These are phyloP conservation scores for Scaptomyza reducta DNA, from an alignment of 2,888 invertebrate genomes.

Conservation along the genomic window DNA sequence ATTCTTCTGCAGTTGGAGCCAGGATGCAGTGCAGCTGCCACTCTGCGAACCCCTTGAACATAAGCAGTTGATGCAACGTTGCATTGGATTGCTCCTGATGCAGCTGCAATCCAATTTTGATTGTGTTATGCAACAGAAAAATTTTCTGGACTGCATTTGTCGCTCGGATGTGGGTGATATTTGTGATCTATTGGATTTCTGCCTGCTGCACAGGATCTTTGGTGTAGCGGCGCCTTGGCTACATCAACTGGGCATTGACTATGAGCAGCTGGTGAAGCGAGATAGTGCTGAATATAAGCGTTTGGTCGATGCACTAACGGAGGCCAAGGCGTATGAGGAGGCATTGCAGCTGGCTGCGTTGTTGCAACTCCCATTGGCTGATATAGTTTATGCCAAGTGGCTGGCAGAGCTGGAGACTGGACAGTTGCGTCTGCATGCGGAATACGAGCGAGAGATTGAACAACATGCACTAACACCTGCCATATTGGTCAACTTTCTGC, in stretches of 20 bases:
- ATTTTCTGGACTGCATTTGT: conserved; percentile 87
- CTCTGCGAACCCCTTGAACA: conserved; percentile 83
- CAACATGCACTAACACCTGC: conserved; percentile 87
- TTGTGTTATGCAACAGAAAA: conserved; percentile 87
- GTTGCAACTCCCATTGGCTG: conserved; percentile 83
- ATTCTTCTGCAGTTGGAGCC: conserved; percentile 81
- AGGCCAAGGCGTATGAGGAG: conserved; percentile 84
- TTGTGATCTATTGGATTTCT: conserved; percentile 84
- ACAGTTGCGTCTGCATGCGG: conserved; percentile 77
- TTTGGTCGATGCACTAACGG: conserved; percentile 84
- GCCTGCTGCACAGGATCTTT: conserved; percentile 85
- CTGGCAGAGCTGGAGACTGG: conserved; percentile 84
- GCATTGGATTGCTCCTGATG: conserved; percentile 87
- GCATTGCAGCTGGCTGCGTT: conserved; percentile 85
- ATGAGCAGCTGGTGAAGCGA: conserved; percentile 70
- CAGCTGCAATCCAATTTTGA: conserved; percentile 87
- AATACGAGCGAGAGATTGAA: conserved; percentile 87
- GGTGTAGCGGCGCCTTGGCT: conserved; percentile 85
- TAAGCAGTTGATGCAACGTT: conserved; percentile 85
- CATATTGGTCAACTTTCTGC: conserved; percentile 87
- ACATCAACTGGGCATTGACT: conserved; percentile 66
- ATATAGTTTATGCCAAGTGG: conserved; percentile 85
- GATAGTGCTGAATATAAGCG: conserved; percentile 84
- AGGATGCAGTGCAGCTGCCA: conserved; percentile 79
- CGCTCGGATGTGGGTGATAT: conserved; percentile 86